Evolutionary conservation across 2,888 invertebrate species (phyloP).

Genomic region (Tetragnatha montana): DNA sequence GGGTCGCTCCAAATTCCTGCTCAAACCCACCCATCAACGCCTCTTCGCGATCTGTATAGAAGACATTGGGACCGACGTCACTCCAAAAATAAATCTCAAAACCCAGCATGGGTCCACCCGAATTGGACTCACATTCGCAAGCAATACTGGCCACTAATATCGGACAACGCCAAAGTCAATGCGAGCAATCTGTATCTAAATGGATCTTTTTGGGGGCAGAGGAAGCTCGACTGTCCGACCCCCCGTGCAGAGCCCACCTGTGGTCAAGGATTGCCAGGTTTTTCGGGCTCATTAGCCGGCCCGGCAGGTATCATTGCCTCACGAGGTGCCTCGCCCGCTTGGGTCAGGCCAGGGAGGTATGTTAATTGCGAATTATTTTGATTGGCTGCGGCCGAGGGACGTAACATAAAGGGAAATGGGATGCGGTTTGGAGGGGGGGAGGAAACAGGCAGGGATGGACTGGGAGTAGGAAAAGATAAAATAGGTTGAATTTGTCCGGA

Average conservation of each 20-base stretch:
- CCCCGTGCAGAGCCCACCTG: conserved; percentile 59
- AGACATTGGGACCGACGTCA: too few species aligned
- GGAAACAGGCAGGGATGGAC: too few species aligned
- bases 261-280: conserved; percentile 65
- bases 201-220: too few species aligned
- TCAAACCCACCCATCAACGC: too few species aligned
- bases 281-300: conserved; percentile 58
- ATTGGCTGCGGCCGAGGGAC: conserved; percentile 14
- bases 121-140: neutral
- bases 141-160: neutral
- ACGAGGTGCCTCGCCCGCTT: conserved; percentile 43
- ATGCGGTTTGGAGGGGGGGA: too few species aligned
- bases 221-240: conserved; percentile 38
- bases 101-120: too few species aligned
- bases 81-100: too few species aligned
- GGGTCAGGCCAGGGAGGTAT: conserved; percentile 61
- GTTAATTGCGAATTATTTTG: conserved; percentile 60
- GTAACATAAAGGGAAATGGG: too few species aligned
- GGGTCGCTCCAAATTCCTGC: too few species aligned
- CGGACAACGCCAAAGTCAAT: neutral
- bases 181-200: conserved; percentile 20
- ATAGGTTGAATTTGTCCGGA: too few species aligned
- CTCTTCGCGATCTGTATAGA: too few species aligned
- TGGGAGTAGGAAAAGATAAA: too few species aligned
- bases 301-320: conserved; percentile 44